phyloP scores from a whole-genome alignment of 2,113 vertebrate species.

The Clarias gariepinus region DNA sequence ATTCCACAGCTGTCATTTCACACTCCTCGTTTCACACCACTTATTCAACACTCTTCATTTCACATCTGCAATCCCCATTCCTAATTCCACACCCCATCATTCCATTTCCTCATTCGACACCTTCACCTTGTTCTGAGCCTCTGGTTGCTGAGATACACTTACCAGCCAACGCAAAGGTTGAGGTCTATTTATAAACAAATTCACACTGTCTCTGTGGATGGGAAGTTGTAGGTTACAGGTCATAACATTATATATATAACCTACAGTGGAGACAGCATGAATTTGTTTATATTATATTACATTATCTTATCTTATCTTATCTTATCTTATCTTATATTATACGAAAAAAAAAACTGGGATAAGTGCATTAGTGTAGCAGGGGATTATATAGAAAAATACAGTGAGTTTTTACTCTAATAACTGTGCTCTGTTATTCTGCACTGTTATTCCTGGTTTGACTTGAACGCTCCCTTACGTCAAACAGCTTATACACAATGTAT shows the following conservation, averaged over 20 bases:
- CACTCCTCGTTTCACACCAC: neutral
- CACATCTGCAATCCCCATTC: neutral
- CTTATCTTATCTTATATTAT: neutral
- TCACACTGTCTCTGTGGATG: neutral
- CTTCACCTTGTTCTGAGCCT: neutral
- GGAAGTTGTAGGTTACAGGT: neutral
- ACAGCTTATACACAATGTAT: too few species aligned
- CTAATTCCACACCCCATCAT: neutral
- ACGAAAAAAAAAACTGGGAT: too few species aligned
- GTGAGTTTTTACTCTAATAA: too few species aligned
- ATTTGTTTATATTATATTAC: too few species aligned
- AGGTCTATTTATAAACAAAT: conserved; percentile 4
- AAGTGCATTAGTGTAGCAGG: too few species aligned
- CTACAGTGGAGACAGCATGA: too few species aligned
- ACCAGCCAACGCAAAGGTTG: neutral
- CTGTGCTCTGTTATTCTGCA: too few species aligned
- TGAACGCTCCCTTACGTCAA: too few species aligned
- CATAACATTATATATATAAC: too few species aligned
- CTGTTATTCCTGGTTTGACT: too few species aligned
- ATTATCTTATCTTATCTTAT: too few species aligned
- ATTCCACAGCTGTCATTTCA: conserved; percentile 13
- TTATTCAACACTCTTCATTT: conserved; percentile 10
- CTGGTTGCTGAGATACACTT: neutral
- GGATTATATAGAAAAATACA: too few species aligned
- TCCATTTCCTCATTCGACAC: neutral